A percentile compares a stretch with the other conserved stretches of the same genome.
phyloP scores from a whole-genome alignment of 2,797 vertebrate species.

The Rhinichthys osculus region DNA sequence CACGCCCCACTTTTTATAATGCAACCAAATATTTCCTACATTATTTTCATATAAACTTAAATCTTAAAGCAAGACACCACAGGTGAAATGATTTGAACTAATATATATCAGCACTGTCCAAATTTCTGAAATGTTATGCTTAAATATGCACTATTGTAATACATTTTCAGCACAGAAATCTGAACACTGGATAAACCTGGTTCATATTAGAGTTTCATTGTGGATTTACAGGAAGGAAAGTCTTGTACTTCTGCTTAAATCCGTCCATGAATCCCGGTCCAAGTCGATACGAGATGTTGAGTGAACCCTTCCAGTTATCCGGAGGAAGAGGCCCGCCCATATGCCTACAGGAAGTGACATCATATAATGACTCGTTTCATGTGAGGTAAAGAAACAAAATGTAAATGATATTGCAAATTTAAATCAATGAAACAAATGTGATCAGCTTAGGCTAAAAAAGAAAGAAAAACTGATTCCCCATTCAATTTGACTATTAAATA shows the following conservation, averaged over 20 bases:
- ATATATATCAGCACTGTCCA: too few relatives aligned
- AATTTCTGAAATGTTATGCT: too few relatives aligned
- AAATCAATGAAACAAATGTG: background rate
- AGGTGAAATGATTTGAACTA: too few relatives aligned
- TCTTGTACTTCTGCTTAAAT: conserved; percentile 82
- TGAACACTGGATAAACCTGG: too few relatives aligned
- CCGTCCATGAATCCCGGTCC: conserved; percentile 86
- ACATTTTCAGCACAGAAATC: too few relatives aligned
- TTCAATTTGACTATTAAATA: background rate
- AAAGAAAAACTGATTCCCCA: background rate
- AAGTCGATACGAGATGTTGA: conserved; percentile 88
- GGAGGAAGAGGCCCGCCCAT: conserved; percentile 88
- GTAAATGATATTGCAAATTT: background rate
- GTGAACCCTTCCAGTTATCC: conserved; percentile 88
- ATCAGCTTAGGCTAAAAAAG: background rate
- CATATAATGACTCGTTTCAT: background rate
- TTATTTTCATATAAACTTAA: too few relatives aligned
- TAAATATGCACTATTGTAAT: too few relatives aligned
- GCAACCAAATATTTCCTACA: too few relatives aligned
- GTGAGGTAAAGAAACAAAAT: background rate
- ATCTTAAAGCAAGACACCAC: too few relatives aligned
- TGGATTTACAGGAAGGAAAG: background rate
- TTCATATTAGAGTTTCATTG: background rate
- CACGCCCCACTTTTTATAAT: too few relatives aligned
- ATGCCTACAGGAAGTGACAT: conserved; percentile 75